Evolutionary conservation across 1,140 invertebrate species (phyloP).

Genomic region (Musca domestica): DNA sequence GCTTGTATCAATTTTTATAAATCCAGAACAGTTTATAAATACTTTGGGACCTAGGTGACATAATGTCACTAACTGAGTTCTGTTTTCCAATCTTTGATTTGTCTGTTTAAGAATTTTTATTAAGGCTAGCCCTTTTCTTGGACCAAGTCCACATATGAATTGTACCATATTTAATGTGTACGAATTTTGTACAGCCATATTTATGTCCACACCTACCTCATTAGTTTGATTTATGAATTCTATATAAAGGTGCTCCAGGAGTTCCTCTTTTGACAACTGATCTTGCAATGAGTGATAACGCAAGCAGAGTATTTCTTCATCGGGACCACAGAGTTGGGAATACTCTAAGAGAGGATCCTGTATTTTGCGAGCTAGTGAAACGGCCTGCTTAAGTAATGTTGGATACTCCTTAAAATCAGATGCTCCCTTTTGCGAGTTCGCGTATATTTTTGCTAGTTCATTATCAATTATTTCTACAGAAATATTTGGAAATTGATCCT

Average conservation of each 20-base stretch:
- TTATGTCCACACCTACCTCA: slow-evolving; percentile 98
- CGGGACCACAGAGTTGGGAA: slow-evolving; percentile 89
- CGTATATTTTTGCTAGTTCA: slow-evolving; percentile 85
- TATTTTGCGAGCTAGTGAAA: slow-evolving; percentile 86
- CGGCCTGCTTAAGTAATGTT: slow-evolving; percentile 79
- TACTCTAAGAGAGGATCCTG: slow-evolving; percentile 97
- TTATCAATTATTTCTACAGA: slow-evolving; percentile 91
- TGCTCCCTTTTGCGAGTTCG: slow-evolving; percentile 84
- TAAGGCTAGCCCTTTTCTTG: slow-evolving; percentile 87
- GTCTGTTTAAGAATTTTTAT: slow-evolving; percentile 90
- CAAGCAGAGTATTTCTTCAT: slow-evolving; percentile 94
- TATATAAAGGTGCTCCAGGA: slow-evolving; percentile 79
- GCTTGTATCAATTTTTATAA: slow-evolving; percentile 97
- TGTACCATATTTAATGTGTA: slow-evolving; percentile 91
- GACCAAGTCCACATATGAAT: slow-evolving; percentile 96
- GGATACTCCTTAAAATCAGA: slow-evolving; percentile 93
- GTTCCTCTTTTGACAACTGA: slow-evolving; percentile 79
- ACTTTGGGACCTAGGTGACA: slow-evolving; percentile 98
- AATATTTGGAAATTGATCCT: slow-evolving; percentile 85
- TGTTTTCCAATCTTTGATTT: slow-evolving; percentile 89
- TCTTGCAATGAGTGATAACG: slow-evolving; percentile 89
- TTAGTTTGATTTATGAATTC: slow-evolving; percentile 94
- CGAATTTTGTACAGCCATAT: slow-evolving; percentile 82
- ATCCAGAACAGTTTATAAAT: slow-evolving; percentile 98
- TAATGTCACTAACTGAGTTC: slow-evolving; percentile 90